Evolutionary conservation across 1,140 invertebrate genomes (phyloP), one percentile per base, ranked within the genome.

Genomic region (Lordiphosa stackelbergi): DNA sequence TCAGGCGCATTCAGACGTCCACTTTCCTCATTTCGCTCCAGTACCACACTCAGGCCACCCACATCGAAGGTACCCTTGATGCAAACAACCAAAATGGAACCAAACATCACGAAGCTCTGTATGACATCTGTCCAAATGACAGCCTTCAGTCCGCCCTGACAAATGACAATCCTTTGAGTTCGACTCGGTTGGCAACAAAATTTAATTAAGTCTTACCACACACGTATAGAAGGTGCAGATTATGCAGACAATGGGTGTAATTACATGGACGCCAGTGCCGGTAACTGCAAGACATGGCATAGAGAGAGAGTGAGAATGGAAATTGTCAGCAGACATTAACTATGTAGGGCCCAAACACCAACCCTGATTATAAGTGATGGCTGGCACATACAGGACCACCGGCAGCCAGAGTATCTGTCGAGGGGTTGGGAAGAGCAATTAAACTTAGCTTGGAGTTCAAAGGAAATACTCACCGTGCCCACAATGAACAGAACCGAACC

Each of bases 51-150:
- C 7, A 95, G 86, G 4, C 96, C 96, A 9, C 96, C 96, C 3
- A 95, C 89, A 61, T 97, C 93, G 0, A 91, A 70, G 0, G 94
- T 94, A 1, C 96, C 96, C 86, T 95, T 95, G 5, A 96, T 89
- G 1, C 93, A 89, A 2, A 97, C 92, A 9, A 95, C 89, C 4
- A 96, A 79, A 89, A 97, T 93, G 1, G 95, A 93, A 0, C 92
- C 92, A 48, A 95, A 93, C 94, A 98, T 97, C 0, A 96, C 90
- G 3, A 94, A 89, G 10, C 92, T 90, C 89, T 98, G 97, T 66
- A 97, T 93, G 6, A 95, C 93, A 88, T 98, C 97, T 0, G 96
- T 97, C 95, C 95, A 96, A 53, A 98, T 93, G 1, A 98, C 96
- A 2, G 96, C 96, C 89, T 95, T 96, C 47, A 98, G 90, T 16